Evolutionary conservation across 2,888 invertebrate species (phyloP).

Genomic region (Anthophora plumipes): DNA sequence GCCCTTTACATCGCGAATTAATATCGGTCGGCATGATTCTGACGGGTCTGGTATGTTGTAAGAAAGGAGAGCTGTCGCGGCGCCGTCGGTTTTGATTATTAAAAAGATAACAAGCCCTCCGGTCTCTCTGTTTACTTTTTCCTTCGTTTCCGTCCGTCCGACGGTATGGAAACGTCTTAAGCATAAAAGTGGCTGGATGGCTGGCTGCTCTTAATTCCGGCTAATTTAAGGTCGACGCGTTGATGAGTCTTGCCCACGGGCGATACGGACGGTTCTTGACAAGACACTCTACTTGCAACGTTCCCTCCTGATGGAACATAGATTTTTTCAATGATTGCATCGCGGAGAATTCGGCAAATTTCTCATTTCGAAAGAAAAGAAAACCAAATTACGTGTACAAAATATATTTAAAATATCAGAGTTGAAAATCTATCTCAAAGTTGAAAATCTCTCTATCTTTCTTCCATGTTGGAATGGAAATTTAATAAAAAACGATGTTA

Average conservation of each 20-base stretch:
- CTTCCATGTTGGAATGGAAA: no score
- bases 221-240: conserved; percentile 73
- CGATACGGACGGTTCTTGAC: conserved; percentile 63
- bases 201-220: conserved; percentile 70
- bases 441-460: no score
- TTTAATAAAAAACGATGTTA: no score
- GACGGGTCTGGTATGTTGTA: conserved; percentile 79
- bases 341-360: neutral
- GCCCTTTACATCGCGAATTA: conserved; percentile 78
- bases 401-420: no score
- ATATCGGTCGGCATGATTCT: conserved; percentile 80
- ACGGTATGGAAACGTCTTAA: conserved; percentile 60
- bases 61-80: conserved; percentile 67
- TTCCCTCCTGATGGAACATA: conserved; percentile 17
- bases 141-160: conserved; percentile 65
- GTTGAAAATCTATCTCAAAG: no score
- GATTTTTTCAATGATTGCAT: conserved; percentile 5
- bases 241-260: conserved; percentile 67
- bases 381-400: no score
- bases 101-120: conserved; percentile 82
- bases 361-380: no score
- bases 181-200: conserved; percentile 65
- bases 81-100: conserved; percentile 81
- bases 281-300: conserved; percentile 12
- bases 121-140: conserved; percentile 77